Base-by-base conservation (phyloP, 1,140 invertebrate genomes). In the Camponotus floridanus region DNA sequence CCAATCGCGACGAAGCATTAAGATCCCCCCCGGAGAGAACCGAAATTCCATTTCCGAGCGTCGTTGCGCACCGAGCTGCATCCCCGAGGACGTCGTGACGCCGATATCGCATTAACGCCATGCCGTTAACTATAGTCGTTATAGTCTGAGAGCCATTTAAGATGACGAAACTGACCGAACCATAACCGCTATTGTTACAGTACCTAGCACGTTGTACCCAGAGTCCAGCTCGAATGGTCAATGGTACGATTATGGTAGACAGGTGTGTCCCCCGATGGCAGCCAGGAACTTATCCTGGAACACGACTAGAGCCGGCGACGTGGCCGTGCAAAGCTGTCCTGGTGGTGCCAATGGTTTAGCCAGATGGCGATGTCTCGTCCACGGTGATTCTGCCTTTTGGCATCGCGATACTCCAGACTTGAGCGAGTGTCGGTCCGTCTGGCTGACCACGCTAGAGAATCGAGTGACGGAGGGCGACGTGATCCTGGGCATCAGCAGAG, bases 371-470 rank as follows among this genome's bases (percentile, higher is more conserved):
- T 98, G 97, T 91, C 92, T 96, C 0, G 91, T 92, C 57, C 93
- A 93, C 39, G 92, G 93, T 0, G 90, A 94, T 3, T 92, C 88
- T 5, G 91, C 94, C 0, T 93, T 91, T 73, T 99, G 98, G 98
- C 96, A 96, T 67, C 97, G 97, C 0, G 95, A 96, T 3, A 97
- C 96, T 6, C 98, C 98, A 8, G 98, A 99, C 94, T 95, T 99
- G 18, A 98, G 98, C 91, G 98, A 98, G 92, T 99, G 98, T 93
- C 96, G 98, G 13, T 99, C 98, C 0, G 96, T 98, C 0, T 99
- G 98, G 98, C 95, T 99, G 1, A 97, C 97, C 48, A 98, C 97
- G 81, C 95, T 99, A 0, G 97, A 98, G 92, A 96, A 97, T 68
- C 95, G 98, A 15, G 97, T 98, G 0, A 96, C 96, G 73, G 96